Evolutionary conservation across 2,888 invertebrate genomes (phyloP), one percentile per base, ranked within the genome.

Genomic region (Hypomecis punctinalis): DNA sequence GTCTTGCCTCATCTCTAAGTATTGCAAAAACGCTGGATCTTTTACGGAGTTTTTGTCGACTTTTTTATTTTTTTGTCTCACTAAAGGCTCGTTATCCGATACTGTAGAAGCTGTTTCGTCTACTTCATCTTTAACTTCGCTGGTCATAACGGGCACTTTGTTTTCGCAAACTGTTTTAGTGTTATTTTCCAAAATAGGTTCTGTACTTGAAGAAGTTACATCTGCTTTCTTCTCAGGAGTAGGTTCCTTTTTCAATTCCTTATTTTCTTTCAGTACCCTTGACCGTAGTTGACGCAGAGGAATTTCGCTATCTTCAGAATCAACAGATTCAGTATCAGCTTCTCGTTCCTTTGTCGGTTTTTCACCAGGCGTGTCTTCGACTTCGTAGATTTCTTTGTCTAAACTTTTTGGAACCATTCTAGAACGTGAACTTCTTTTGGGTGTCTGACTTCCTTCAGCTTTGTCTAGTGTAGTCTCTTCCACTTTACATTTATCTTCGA

Each of bases 1-100:
- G 69, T 94, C 94, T 75, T 90, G 91, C 70, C 88, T 86, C 6
- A 93, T 69, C 66, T 94, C 91, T 46, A 92, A 80, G 78, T 93
- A 94, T 66, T 93, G 84, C 9, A 93, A 77, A 70, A 94, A 94
- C 47, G 93, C 93, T 0, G 88, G 85, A 63, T 92, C 83, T 6
- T 85, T 78, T 48, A 80, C 52, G 4, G 76, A 67, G 40, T 79
- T 77, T 43, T 71, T 72, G 6, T 68, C 61, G 23, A 33, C 53
- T 35, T 66, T 67, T 66, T 77, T 81, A 62, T 76, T 76, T 68
- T 74, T 86, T 49, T 72, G 78, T 70, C 70, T 84, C 35, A 72
- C 72, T 40, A 74, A 33, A 11, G 82, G 79, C 40, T 78, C 72
- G n/a, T 61, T 61, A 60, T 84, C 84, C 48, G 81, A 78, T 63